Percentiles rank a stretch among this genome's conserved stretches.
phyloP scores from a whole-genome alignment of 1,140 invertebrate genomes.

The Aradophagus sp. region DNA sequence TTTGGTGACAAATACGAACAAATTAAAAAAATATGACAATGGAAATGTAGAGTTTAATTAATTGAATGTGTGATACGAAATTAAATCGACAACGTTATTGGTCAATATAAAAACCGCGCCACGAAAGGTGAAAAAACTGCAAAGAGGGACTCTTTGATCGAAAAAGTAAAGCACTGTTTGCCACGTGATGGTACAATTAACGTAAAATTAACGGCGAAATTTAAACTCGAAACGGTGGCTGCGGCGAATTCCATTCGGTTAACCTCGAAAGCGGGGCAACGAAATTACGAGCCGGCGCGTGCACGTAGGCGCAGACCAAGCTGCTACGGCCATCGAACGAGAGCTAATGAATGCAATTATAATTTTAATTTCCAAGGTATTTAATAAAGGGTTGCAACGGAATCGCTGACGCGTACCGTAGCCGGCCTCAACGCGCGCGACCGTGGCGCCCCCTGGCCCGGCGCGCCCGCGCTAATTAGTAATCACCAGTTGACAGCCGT shows the following conservation, averaged over 20 bases:
- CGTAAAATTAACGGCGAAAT: slow-evolving; percentile 51
- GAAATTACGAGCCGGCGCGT: slow-evolving; percentile 33
- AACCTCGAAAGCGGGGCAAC: slow-evolving; percentile 37
- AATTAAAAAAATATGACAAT: too few species aligned
- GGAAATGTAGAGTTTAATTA: too few species aligned
- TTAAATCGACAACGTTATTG: too few species aligned
- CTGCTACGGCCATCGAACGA: slow-evolving; percentile 56
- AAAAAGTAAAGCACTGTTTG: slow-evolving; percentile 37
- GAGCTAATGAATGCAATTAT: slow-evolving; percentile 74
- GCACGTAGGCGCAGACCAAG: slow-evolving; percentile 19
- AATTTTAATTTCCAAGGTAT: slow-evolving; percentile 76
- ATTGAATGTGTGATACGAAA: too few species aligned
- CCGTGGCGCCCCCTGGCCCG: slow-evolving; percentile 58
- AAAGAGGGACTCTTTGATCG: too few species aligned
- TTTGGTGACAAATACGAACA: too few species aligned
- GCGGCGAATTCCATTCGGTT: slow-evolving; percentile 51
- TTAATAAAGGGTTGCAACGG: slow-evolving; percentile 73
- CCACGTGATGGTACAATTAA: slow-evolving; percentile 23
- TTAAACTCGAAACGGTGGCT: slow-evolving; percentile 32
- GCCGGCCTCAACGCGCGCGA: slow-evolving; percentile 56
- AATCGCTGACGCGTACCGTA: slow-evolving; percentile 55
- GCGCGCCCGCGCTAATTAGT: slow-evolving; percentile 71
- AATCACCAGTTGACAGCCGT: slow-evolving; percentile 71
- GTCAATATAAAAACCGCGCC: too few species aligned
- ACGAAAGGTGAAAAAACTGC: too few species aligned